Evolutionary conservation across 1,140 invertebrate genomes (phyloP).

Genomic region (Tetramorium alpestre): DNA sequence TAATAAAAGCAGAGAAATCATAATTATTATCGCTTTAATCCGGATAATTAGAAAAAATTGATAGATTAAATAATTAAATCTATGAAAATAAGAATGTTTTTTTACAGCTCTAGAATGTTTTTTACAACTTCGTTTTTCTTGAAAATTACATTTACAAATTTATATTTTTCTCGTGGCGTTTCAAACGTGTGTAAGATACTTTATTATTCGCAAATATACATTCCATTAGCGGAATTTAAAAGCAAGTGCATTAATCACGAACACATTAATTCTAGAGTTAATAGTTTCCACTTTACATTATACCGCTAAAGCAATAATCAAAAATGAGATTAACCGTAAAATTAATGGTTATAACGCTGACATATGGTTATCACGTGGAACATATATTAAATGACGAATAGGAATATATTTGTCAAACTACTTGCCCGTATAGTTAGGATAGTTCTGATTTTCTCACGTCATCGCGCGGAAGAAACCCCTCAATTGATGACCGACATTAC

Average conservation of each 20-base stretch:
- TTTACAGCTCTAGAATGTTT: neutral
- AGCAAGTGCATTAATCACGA: neutral
- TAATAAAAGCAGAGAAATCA: neutral
- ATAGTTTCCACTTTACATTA: neutral
- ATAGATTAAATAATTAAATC: neutral
- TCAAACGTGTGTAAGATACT: neutral
- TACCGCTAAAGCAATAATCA: neutral
- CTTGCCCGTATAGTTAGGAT: neutral
- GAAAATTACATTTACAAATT: neutral
- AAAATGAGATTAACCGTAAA: neutral
- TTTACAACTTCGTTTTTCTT: neutral
- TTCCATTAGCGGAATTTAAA: neutral
- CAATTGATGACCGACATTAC: slow-evolving; percentile 22
- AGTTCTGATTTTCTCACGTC: slow-evolving; percentile 1
- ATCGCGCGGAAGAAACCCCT: neutral
- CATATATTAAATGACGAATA: neutral
- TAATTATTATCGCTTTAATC: neutral
- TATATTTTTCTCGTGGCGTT: neutral
- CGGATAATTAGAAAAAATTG: neutral
- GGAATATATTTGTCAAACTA: neutral
- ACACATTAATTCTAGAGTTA: neutral
- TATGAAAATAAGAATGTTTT: neutral
- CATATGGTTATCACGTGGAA: neutral
- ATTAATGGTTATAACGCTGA: neutral
- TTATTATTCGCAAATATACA: neutral